A percentile compares a stretch with the other conserved stretches of the same genome.
Conservation (phyloP, 1,140 invertebrate species). For the Bombus ignitus region DNA sequence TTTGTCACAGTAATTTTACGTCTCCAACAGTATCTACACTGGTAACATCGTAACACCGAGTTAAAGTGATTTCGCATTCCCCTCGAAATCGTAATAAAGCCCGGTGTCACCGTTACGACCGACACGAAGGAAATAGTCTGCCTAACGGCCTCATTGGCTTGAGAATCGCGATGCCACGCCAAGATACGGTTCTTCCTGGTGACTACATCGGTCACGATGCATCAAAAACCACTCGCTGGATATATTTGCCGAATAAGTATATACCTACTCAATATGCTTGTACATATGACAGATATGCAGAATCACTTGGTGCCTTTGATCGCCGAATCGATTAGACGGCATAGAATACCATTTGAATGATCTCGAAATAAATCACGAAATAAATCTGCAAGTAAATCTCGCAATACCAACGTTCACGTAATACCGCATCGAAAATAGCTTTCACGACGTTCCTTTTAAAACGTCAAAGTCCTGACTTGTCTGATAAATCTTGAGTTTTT, state of each 20-base stretch:
- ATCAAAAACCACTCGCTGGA: conserved; percentile 39
- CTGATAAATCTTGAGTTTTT: too few species aligned
- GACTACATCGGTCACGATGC: conserved; percentile 37
- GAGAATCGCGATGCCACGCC: conserved; percentile 13
- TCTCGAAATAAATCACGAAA: neutral
- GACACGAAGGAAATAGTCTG: conserved; percentile 36
- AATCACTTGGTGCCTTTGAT: neutral
- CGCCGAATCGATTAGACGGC: neutral
- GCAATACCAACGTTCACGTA: too few species aligned
- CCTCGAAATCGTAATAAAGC: conserved; percentile 47
- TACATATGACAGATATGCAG: neutral
- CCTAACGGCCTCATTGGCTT: conserved; percentile 29
- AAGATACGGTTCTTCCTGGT: conserved; percentile 10
- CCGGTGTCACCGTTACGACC: conserved; percentile 35
- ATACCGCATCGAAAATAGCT: too few species aligned
- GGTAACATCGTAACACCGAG: neutral
- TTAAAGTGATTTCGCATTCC: conserved; percentile 41
- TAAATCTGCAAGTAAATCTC: too few species aligned
- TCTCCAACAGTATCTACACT: neutral
- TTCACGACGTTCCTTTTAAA: too few species aligned
- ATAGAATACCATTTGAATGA: conserved; percentile 4
- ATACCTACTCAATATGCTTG: neutral
- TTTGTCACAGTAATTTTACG: neutral
- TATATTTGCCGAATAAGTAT: neutral
- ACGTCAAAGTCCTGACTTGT: too few species aligned